Percentiles rank a stretch among this genome's conserved stretches.
Conservation (phyloP, 1,140 invertebrate species). For the Drosophila setifemur region DNA sequence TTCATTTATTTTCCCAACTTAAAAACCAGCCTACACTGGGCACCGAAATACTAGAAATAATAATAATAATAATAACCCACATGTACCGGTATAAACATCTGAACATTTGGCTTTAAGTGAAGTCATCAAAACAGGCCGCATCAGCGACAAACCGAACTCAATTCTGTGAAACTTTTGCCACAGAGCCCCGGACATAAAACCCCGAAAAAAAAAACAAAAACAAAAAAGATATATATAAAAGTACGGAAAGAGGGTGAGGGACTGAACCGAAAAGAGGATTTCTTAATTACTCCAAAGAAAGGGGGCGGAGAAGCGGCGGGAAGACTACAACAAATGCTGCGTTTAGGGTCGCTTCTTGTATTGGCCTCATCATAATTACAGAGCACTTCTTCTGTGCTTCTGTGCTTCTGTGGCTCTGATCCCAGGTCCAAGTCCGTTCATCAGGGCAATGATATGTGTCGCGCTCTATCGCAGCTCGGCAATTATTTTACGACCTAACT, state of each 20-base stretch:
- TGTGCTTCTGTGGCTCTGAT: slow-evolving; percentile 24
- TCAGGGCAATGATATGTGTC: slow-evolving; percentile 72
- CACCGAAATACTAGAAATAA: slow-evolving; percentile 61
- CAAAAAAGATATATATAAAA: neutral
- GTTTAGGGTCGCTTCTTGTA: slow-evolving; percentile 75
- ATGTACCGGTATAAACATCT: slow-evolving; percentile 53
- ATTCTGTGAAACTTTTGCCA: slow-evolving; percentile 74
- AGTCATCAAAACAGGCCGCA: slow-evolving; percentile 70
- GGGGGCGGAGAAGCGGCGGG: slow-evolving; percentile 12
- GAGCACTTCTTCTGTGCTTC: slow-evolving; percentile 42
- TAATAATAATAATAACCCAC: slow-evolving; percentile 71
- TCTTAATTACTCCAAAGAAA: slow-evolving; percentile 70
- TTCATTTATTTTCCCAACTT: slow-evolving; percentile 17
- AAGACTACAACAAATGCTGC: slow-evolving; percentile 47
- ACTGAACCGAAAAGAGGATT: slow-evolving; percentile 66
- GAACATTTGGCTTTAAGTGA: slow-evolving; percentile 75
- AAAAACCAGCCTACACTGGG: slow-evolving; percentile 48
- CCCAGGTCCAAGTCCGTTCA: slow-evolving; percentile 44
- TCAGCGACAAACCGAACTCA: slow-evolving; percentile 44
- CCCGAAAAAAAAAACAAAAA: slow-evolving; percentile 22
- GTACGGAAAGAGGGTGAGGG: slow-evolving; percentile 15
- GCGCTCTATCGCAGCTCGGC: slow-evolving; percentile 68
- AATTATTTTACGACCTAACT: slow-evolving; percentile 79
- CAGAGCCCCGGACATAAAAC: slow-evolving; percentile 65
- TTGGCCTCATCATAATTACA: slow-evolving; percentile 80